phyloP scores from a whole-genome alignment of 2,113 vertebrate species.

The Cyphomyrus discorhynchus region DNA sequence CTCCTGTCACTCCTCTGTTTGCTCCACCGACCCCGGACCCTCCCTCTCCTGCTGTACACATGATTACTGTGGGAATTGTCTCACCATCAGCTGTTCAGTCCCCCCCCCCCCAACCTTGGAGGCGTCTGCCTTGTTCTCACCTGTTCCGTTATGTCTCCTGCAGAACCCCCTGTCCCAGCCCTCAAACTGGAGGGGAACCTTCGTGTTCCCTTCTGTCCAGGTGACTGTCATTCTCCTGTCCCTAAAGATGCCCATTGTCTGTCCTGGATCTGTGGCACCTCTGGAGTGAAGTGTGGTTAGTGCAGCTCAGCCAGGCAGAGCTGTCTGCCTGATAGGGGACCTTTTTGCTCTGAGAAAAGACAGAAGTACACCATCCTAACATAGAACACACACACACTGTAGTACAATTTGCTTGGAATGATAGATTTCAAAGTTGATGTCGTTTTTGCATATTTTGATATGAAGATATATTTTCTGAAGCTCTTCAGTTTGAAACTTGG shows the following conservation, averaged over 20 bases:
- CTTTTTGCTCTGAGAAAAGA: background rate
- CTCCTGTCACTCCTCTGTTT: background rate
- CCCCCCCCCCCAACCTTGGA: background rate
- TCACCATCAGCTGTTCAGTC: background rate
- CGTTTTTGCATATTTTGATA: background rate
- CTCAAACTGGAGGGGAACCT: background rate
- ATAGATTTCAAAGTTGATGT: background rate
- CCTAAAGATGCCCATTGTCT: background rate
- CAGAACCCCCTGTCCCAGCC: background rate
- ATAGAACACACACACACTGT: background rate
- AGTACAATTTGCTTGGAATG: background rate
- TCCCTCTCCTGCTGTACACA: background rate
- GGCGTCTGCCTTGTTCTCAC: background rate
- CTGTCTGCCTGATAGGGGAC: background rate
- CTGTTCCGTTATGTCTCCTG: background rate
- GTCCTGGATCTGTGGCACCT: background rate
- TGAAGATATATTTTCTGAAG: background rate
- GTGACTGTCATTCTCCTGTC: background rate
- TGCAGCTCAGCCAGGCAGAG: background rate
- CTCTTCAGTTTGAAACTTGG: background rate
- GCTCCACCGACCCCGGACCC: background rate
- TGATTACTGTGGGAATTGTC: constrained; percentile 11
- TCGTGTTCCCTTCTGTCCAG: background rate
- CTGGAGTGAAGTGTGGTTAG: background rate
- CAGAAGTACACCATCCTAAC: background rate